phyloP scores from a whole-genome alignment of 2,888 invertebrate species.

The Epirrhoe tristata region DNA sequence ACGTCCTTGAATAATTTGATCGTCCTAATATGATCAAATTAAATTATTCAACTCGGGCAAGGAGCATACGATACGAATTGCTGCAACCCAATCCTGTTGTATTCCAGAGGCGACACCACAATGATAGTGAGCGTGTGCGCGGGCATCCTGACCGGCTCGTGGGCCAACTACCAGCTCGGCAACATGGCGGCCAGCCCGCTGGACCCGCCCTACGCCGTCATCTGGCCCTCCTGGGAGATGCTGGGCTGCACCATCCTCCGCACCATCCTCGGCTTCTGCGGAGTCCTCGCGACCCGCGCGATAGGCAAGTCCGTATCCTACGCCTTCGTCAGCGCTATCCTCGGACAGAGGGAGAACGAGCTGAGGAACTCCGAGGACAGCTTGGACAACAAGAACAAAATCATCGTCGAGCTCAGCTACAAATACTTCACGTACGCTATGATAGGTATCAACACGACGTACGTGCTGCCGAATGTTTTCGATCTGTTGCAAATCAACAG shows the following conservation, averaged over 20 bases:
- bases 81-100: neutral
- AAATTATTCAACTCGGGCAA: neutral
- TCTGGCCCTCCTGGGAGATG: constrained; percentile 92
- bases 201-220: constrained; percentile 90
- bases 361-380: constrained; percentile 87
- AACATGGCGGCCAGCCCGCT: constrained; percentile 86
- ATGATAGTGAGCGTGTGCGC: constrained; percentile 93
- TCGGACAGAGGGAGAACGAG: constrained; percentile 88
- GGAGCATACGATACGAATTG: neutral
- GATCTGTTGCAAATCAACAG: constrained; percentile 90
- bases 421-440: constrained; percentile 93
- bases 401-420: constrained; percentile 92
- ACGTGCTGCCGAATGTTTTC: constrained; percentile 92
- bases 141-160: constrained; percentile 92
- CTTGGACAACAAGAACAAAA: constrained; percentile 89
- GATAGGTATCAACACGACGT: constrained; percentile 92
- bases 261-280: constrained; percentile 90
- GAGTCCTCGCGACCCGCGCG: constrained; percentile 89
- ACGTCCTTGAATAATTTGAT: neutral
- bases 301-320: constrained; percentile 89
- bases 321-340: constrained; percentile 88
- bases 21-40: neutral
- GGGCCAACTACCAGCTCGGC: constrained; percentile 94
- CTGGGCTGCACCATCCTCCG: constrained; percentile 88
- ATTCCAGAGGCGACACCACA: constrained; percentile 93